Evolutionary conservation across 2,797 vertebrate species (phyloP).

Genomic region (Scyliorhinus canicula): DNA sequence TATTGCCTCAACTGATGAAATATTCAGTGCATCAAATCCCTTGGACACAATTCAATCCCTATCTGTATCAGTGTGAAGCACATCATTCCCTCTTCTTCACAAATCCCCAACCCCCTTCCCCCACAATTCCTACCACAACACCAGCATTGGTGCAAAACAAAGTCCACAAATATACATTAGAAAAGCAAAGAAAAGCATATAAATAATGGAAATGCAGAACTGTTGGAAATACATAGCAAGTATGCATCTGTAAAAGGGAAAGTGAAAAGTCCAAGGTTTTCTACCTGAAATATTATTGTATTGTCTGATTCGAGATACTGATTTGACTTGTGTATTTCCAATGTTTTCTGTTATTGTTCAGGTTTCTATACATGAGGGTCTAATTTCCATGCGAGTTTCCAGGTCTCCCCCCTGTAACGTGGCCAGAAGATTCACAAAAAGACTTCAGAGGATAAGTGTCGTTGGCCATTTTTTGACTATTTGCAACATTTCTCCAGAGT

Average conservation of each 20-base stretch:
- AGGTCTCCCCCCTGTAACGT: not conserved
- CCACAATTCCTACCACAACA: not conserved
- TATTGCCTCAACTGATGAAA: not conserved
- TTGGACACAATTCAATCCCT: not conserved
- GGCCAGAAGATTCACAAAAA: not conserved
- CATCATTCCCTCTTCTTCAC: not conserved
- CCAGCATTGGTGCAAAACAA: not conserved
- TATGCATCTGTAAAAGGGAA: not conserved
- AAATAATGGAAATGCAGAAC: not conserved
- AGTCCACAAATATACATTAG: not conserved
- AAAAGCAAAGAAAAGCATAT: not conserved
- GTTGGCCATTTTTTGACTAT: not conserved
- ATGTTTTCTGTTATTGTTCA: not conserved
- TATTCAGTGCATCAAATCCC: not conserved
- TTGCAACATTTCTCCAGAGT: not conserved
- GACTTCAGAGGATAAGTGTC: not conserved
- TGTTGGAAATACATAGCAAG: not conserved
- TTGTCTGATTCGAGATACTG: not conserved
- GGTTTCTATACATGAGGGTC: not conserved
- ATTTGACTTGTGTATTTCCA: not conserved
- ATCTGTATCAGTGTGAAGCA: slow-evolving; percentile 3
- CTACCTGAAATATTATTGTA: not conserved
- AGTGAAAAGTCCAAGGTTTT: not conserved
- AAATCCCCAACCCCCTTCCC: not conserved
- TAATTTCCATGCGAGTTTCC: not conserved